Evolutionary conservation across 1,140 invertebrate genomes (phyloP).

Genomic region (Frieseomelitta varia): DNA sequence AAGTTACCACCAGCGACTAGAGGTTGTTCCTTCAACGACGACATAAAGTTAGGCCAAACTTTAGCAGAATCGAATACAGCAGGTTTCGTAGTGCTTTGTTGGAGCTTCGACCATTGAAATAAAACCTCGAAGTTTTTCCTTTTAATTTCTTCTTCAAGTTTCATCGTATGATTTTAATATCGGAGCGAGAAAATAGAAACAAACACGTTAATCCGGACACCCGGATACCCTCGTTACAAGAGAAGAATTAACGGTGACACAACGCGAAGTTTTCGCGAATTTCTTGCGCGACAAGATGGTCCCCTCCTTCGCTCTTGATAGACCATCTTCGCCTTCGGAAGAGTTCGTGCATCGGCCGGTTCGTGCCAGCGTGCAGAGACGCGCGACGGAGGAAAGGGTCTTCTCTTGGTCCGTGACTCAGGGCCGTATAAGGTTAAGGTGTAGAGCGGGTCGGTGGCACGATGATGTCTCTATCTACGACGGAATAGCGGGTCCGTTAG

Average conservation of each 20-base stretch:
- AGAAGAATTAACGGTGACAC: too few species aligned
- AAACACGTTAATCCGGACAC: too few species aligned
- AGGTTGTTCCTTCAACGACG: constrained; percentile 59
- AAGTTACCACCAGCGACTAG: constrained; percentile 59
- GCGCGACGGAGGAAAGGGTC: not conserved
- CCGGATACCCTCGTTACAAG: too few species aligned
- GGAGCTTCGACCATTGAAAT: not conserved
- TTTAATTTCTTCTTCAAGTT: too few species aligned
- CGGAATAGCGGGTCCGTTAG: constrained; percentile 48
- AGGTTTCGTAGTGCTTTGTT: not conserved
- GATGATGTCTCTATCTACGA: constrained; percentile 76
- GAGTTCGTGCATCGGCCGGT: constrained; percentile 40
- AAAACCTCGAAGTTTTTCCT: too few species aligned
- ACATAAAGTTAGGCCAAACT: constrained; percentile 42
- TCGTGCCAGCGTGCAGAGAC: constrained; percentile 19
- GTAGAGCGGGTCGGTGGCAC: constrained; percentile 55
- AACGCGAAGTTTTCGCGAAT: not conserved
- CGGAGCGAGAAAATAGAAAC: too few species aligned
- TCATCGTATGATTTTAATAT: too few species aligned
- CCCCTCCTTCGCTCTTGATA: not conserved
- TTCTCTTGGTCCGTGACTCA: not conserved
- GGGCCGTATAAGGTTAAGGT: constrained; percentile 51
- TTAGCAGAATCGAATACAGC: constrained; percentile 38
- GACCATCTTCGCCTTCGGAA: not conserved
- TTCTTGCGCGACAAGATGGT: constrained; percentile 9